Conservation (phyloP, 2,113 vertebrate genomes). For the Hepsetus odoe region DNA sequence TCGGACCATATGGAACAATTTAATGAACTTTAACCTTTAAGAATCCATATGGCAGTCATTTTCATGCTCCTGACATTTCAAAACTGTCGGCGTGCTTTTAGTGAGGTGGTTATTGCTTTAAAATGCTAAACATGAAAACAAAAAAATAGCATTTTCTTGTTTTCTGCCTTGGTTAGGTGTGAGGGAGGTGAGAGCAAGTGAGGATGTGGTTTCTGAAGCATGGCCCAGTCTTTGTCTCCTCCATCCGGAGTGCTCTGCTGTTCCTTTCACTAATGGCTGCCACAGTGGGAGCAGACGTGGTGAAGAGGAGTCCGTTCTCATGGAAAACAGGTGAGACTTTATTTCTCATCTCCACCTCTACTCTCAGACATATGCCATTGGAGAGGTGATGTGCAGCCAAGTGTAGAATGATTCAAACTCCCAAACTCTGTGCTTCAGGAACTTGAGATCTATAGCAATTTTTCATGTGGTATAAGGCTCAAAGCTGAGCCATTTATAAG, state of each 20-base stretch:
- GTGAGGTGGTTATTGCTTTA: too few relatives aligned
- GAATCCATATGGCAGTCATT: too few relatives aligned
- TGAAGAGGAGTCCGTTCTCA: slow-evolving; percentile 40
- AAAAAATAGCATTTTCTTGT: too few relatives aligned
- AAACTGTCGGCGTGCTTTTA: too few relatives aligned
- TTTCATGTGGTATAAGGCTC: neutral
- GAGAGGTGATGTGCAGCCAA: neutral
- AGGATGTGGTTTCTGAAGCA: slow-evolving; percentile 41
- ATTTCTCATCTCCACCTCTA: neutral
- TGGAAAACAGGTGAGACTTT: slow-evolving; percentile 52
- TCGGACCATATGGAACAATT: too few relatives aligned
- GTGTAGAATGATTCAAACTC: neutral
- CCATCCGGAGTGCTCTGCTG: slow-evolving; percentile 35
- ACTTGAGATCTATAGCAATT: neutral
- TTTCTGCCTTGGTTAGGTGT: slow-evolving; percentile 31
- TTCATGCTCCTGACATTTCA: too few relatives aligned
- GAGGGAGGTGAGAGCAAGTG: neutral
- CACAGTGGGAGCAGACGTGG: slow-evolving; percentile 20
- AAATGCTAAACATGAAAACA: too few relatives aligned
- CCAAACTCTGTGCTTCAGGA: neutral
- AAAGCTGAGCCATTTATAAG: neutral
- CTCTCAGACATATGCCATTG: neutral
- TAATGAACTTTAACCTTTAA: too few relatives aligned
- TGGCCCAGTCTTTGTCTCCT: slow-evolving; percentile 11
- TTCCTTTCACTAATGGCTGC: slow-evolving; percentile 28